Base-by-base conservation (phyloP, 2,113 vertebrate genomes). In the Elephas maximus region DNA sequence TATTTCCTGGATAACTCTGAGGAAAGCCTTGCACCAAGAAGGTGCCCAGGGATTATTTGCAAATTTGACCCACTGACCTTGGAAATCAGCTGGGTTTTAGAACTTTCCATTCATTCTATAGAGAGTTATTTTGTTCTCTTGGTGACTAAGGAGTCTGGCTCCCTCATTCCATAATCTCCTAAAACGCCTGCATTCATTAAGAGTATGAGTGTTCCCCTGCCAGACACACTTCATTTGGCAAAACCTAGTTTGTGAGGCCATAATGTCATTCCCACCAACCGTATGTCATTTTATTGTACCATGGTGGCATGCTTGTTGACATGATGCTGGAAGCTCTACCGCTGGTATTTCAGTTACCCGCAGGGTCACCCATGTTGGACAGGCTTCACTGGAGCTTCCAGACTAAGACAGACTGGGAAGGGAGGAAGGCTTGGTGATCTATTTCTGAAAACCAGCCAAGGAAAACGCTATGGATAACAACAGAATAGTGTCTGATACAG, bases 221-320 rank as follows among this genome's bases (percentile, higher is more conserved):
- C 92, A 95, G 85, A 65, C 51, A 71, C 93, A 93, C 93, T 85
- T 95, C 76, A 71, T 94, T 88, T 93, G 87, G 95, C 65, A 92
- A 67, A 96, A 80, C 8, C 28, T 83, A 48, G 33, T 44, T 57
- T 74, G 91, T 97, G 92, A 96, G 48, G 80, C 95, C 87, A 81
- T 93, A 23, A 83, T 2, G 6, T 93, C 57, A 84, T 73, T 37
- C 71, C 18, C 15, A 37, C 18, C 71, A 73, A 17, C n/a, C 33
- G n/a, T 73, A n/a, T 20, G 33, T 73, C 33, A n/a, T 14, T 73
- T 37, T 73, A 4, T 73, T 6, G 5, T 37, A 33, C 15, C 18
- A 1, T 21, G 12, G 18, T 73, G n/a, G 71, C 71, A 37, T 73
- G n/a, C 18, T 2, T 37, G 33, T 73, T 73, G 15, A 5, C 37